A percentile compares a stretch with the other conserved stretches of the same genome.
Conservation (phyloP, 2,113 vertebrate genomes). For the Oryzias melastigma region DNA sequence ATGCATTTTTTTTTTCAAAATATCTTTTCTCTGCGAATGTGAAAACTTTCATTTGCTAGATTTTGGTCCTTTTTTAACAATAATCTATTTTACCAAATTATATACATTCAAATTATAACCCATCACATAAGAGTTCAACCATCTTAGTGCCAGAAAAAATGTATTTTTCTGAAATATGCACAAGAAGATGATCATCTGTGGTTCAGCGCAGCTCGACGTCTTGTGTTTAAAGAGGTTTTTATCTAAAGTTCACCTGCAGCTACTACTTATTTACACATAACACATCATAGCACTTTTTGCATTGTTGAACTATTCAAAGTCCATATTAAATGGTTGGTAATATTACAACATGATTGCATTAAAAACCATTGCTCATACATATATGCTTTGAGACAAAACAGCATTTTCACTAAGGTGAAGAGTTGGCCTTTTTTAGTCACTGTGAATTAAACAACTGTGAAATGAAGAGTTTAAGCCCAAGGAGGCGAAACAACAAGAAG, state of each 20-base stretch:
- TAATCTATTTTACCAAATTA: constrained; percentile 12
- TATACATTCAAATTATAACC: constrained; percentile 17
- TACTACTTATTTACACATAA: constrained; percentile 54
- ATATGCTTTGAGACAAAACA: constrained; percentile 39
- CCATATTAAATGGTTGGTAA: constrained; percentile 43
- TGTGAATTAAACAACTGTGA: constrained; percentile 33
- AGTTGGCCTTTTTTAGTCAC: constrained; percentile 19
- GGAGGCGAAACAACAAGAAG: background rate
- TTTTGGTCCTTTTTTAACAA: constrained; percentile 29
- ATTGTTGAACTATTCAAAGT: constrained; percentile 40
- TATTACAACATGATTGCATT: constrained; percentile 62
- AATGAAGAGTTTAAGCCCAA: constrained; percentile 8
- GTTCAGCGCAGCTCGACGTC: constrained; percentile 52
- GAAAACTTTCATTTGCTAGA: background rate
- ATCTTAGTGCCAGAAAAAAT: constrained; percentile 29
- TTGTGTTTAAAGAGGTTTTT: constrained; percentile 64
- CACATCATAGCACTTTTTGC: constrained; percentile 24
- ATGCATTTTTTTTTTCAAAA: constrained; percentile 15
- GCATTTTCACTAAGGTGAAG: constrained; percentile 23
- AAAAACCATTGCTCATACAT: constrained; percentile 45
- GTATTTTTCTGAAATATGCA: constrained; percentile 25
- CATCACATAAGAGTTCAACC: constrained; percentile 14
- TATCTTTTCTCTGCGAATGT: background rate
- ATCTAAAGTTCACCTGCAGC: constrained; percentile 41
- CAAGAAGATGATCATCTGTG: constrained; percentile 30